These are phyloP conservation scores for Adelognathus sp. DNA, from an alignment of 2,888 invertebrate species.

Conservation along the genomic window DNA sequence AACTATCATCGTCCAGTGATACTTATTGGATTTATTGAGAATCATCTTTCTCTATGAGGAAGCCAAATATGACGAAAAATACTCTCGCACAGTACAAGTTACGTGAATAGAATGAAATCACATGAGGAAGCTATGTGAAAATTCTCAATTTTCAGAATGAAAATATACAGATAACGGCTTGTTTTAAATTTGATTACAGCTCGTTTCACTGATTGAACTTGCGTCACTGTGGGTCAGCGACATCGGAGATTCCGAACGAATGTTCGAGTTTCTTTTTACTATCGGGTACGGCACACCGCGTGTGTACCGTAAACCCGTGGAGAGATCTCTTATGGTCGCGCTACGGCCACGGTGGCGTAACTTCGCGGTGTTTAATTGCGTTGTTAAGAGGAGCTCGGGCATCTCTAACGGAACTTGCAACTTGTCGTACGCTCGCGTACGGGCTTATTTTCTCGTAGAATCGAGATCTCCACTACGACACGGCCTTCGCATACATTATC, in stretches of 20 bases:
- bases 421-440: conserved; percentile 27
- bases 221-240: not conserved
- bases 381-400: conserved; percentile 48
- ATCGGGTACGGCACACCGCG: conserved; percentile 20
- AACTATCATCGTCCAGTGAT: no score
- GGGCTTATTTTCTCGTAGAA: conserved; percentile 14
- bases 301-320: conserved; percentile 45
- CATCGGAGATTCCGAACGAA: not conserved
- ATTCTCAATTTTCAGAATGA: no score
- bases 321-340: conserved; percentile 34
- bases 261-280: not conserved
- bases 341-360: conserved; percentile 42
- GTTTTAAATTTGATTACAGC: not conserved
- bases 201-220: no score
- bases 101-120: no score
- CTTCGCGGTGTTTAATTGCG: conserved; percentile 59
- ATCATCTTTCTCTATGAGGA: no score
- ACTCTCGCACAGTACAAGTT: no score
- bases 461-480: conserved; percentile 20
- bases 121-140: no score
- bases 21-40: no score
- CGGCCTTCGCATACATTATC: not conserved
- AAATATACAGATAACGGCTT: not conserved
- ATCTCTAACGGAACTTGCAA: conserved; percentile 53
- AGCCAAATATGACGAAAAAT: no score